phyloP scores from a whole-genome alignment of 2,888 invertebrate genomes.

The Stratiomys singularior region DNA sequence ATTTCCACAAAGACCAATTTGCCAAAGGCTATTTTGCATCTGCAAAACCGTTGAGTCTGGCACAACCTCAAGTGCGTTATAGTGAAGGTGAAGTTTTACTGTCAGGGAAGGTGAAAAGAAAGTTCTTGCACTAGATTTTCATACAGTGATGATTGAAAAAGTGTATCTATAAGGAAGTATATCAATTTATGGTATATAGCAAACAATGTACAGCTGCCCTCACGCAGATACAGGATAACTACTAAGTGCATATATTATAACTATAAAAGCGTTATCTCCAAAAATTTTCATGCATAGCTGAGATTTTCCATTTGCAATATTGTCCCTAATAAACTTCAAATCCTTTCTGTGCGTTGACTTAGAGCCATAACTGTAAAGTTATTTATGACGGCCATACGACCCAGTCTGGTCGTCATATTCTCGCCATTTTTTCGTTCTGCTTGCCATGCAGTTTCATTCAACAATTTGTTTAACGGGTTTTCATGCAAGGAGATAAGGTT shows the following conservation, averaged over 20 bases:
- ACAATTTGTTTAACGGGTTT: conserved; percentile 38
- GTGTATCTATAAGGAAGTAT: too few species aligned
- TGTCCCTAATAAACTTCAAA: too few species aligned
- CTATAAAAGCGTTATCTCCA: neutral
- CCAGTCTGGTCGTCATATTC: neutral
- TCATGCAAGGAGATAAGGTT: conserved; percentile 18
- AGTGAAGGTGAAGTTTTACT: neutral
- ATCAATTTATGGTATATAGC: too few species aligned
- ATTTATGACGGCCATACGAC: neutral
- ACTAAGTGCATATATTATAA: too few species aligned
- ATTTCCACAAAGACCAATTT: conserved; percentile 38
- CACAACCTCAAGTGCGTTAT: neutral
- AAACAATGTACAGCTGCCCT: too few species aligned
- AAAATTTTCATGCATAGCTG: neutral
- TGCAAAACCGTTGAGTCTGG: neutral
- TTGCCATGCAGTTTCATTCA: conserved; percentile 43
- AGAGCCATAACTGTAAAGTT: neutral
- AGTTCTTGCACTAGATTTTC: neutral
- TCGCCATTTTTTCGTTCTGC: neutral
- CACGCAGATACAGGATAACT: too few species aligned
- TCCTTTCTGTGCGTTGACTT: neutral
- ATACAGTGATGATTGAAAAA: neutral
- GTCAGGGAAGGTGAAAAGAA: neutral
- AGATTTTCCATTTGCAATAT: too few species aligned
- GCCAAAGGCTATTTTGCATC: conserved; percentile 20